Conservation (phyloP, 1,140 invertebrate species). For the Neodiprion virginianus region DNA sequence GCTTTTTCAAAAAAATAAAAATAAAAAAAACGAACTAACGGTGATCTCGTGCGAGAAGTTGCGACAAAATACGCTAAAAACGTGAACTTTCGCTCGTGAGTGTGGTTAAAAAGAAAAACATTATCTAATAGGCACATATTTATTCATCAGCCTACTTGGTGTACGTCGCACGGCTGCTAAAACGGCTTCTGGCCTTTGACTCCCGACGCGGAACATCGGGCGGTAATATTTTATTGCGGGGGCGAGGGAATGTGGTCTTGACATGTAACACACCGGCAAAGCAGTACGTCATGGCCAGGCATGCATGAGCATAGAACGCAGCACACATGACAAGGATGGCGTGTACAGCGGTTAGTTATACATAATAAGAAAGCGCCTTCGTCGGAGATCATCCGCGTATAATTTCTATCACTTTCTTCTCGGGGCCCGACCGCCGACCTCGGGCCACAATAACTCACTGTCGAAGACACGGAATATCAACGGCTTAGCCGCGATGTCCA, state of each 20-base stretch:
- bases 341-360: background rate
- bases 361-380: background rate
- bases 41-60: too few species aligned
- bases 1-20: too few species aligned
- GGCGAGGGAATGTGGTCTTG: constrained; percentile 3
- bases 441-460: background rate
- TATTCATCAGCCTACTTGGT: too few species aligned
- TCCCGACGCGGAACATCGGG: constrained; percentile 6
- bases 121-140: too few species aligned
- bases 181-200: constrained; percentile 1
- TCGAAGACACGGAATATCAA: too few species aligned
- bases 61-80: too few species aligned
- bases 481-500: too few species aligned
- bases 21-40: too few species aligned
- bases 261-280: background rate
- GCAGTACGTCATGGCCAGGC: background rate
- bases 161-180: background rate
- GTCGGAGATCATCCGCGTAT: background rate
- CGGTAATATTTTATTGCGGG: background rate
- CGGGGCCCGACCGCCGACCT: background rate
- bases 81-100: too few species aligned
- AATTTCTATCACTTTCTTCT: background rate
- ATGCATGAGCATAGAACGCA: background rate
- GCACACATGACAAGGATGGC: background rate
- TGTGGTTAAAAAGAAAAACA: too few species aligned